These are phyloP conservation scores for Todiramphus saurophagus DNA, from an alignment of 2,113 vertebrate species.

Conservation along the genomic window DNA sequence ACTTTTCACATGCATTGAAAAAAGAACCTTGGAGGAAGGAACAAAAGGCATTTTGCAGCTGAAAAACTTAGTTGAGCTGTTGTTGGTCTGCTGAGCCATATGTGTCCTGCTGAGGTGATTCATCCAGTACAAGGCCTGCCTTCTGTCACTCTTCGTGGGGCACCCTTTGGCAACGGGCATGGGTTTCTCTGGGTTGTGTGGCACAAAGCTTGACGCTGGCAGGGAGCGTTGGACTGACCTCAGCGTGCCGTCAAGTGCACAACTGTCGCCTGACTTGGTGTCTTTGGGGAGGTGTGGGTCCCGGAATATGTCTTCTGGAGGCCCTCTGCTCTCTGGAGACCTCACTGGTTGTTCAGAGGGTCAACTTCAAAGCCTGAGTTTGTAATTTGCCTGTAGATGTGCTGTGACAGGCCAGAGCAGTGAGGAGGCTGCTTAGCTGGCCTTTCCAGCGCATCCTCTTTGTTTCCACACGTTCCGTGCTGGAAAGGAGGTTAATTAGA, in stretches of 20 bases:
- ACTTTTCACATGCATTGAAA: neutral
- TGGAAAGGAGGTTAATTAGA: slow-evolving; percentile 34
- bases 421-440: neutral
- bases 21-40: neutral
- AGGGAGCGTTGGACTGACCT: neutral
- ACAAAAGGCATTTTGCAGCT: neutral
- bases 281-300: neutral
- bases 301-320: neutral
- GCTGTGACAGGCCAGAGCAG: rapidly evolving
- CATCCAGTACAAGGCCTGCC: neutral
- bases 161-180: neutral
- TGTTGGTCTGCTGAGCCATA: neutral
- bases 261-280: neutral
- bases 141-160: neutral
- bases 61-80: neutral
- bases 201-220: neutral
- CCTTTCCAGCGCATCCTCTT: neutral
- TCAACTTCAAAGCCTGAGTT: neutral
- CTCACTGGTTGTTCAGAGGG: neutral
- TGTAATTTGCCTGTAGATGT: neutral
- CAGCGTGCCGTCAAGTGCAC: neutral
- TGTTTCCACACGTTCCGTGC: neutral
- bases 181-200: neutral
- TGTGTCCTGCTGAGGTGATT: neutral
- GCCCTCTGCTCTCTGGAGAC: neutral